Evolutionary conservation across 2,797 vertebrate species (phyloP).

Genomic region (Geotrypetes seraphini): DNA sequence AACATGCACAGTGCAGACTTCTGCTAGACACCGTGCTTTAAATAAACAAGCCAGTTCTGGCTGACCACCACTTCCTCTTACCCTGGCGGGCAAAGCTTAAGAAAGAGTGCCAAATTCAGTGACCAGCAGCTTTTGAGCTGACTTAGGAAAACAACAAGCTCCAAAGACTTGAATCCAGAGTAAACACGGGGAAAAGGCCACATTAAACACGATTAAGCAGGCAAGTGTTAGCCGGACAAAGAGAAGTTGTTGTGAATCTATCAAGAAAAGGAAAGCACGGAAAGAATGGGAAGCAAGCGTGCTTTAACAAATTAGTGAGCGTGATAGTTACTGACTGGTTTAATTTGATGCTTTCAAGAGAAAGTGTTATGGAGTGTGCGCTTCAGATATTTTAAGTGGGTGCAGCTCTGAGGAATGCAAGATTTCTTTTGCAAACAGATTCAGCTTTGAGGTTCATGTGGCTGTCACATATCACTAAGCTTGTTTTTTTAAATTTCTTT

Average conservation of each 20-base stretch:
- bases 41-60: slow-evolving; percentile 50
- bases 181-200: slow-evolving; percentile 50
- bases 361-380: no score
- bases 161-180: slow-evolving; percentile 43
- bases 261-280: slow-evolving; percentile 3
- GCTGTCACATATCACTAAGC: no score
- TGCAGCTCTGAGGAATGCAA: no score
- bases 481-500: no score
- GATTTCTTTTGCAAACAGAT: no score
- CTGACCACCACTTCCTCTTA: slow-evolving; percentile 52
- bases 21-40: slow-evolving; percentile 37
- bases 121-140: slow-evolving; percentile 50
- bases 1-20: no score
- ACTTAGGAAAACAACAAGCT: slow-evolving; percentile 59
- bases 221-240: slow-evolving; percentile 20
- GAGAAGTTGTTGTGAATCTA: no score
- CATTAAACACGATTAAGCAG: slow-evolving; percentile 46
- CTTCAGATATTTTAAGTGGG: no score
- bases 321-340: slow-evolving; percentile 1
- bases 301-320: neutral
- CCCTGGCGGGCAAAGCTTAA: slow-evolving; percentile 41
- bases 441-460: no score
- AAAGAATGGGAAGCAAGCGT: slow-evolving; percentile 14
- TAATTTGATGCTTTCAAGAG: no score
- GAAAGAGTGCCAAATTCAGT: slow-evolving; percentile 44